Base-by-base conservation (phyloP, 2,797 vertebrate genomes). In the Knipowitschia caucasica region DNA sequence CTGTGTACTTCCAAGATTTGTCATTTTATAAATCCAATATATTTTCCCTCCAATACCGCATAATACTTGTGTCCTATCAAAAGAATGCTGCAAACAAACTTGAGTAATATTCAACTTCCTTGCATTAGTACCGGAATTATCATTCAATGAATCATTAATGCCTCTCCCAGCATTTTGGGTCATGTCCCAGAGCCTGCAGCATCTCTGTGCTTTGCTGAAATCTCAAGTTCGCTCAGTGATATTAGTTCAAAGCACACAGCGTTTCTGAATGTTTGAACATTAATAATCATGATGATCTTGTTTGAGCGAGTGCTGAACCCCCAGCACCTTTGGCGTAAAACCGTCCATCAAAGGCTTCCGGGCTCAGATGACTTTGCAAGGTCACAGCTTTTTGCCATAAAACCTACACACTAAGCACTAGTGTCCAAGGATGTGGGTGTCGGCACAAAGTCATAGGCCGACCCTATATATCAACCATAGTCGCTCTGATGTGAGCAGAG, bases 301-400 rank as follows among this genome's bases (percentile, higher is more conserved):
- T 66, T 56, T 26, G 44, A 55, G 56, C 34, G 15, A 26, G 45
- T 51, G 47, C 5, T 49, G 36, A 59, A 56, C 53, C 21, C 24
- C 6, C 39, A n/a, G 24, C 39, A 53, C 58, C 46, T 54, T 61
- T 39, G 46, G 60, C 17, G 9, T 23, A 20, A 47, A 29, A 7
- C 40, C 55, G 10, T 55, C 47, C 30, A 63, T 63, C 69, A 60
- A 64, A 66, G 29, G 55, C 55, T 49, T 36, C 26, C 44, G 0
- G 9, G 50, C 50, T 52, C 35, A 30, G 36, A 69, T 57, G 15
- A 35, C 52, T 56, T 53, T 31, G 43, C 70, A 76, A 76, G 73
- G 74, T 76, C 58, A 42, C 11, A 4, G 17, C 31, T 58, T 65
- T 57, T 45, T 20, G 17, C 17, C 10, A 4, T 50, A 31, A 61